These are phyloP conservation scores for Herpailurus yagouaroundi DNA, from an alignment of 2,113 vertebrate species.

Conservation along the genomic window DNA sequence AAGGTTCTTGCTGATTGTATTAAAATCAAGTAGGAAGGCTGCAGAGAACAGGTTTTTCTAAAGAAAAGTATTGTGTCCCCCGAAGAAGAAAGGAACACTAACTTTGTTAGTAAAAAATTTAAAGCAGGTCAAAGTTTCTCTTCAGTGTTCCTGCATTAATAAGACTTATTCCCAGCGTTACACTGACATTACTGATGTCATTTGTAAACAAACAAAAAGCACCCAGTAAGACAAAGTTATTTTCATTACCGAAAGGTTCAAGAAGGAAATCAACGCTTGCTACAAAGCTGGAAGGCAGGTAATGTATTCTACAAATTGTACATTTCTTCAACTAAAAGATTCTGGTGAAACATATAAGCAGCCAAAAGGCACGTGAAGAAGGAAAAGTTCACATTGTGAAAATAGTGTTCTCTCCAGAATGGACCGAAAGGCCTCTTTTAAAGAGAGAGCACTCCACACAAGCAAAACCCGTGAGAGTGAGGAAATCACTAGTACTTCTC, in stretches of 20 bases:
- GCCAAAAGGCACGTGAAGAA: slow-evolving; percentile 27
- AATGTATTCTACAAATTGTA: slow-evolving; percentile 7
- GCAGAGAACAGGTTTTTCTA: slow-evolving; percentile 25
- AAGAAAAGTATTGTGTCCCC: slow-evolving; percentile 46
- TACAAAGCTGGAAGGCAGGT: slow-evolving; percentile 48
- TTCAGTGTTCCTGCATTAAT: slow-evolving; percentile 49
- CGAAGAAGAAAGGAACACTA: not conserved
- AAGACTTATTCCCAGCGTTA: slow-evolving; percentile 10
- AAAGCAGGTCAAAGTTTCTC: slow-evolving; percentile 20
- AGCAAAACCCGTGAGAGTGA: not conserved
- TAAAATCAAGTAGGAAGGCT: not conserved
- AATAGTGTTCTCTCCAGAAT: not conserved
- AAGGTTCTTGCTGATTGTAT: not conserved
- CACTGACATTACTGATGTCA: not conserved
- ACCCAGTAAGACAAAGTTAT: slow-evolving; percentile 38
- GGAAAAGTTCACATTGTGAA: slow-evolving; percentile 9
- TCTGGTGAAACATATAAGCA: slow-evolving; percentile 8
- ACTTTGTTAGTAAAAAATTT: slow-evolving; percentile 67
- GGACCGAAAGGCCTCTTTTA: not conserved
- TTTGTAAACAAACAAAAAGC: slow-evolving; percentile 25
- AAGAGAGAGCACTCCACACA: not conserved
- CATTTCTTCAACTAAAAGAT: slow-evolving; percentile 25
- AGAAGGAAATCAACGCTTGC: slow-evolving; percentile 47
- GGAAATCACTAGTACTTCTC: not conserved
- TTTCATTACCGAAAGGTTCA: slow-evolving; percentile 16